phyloP scores from a whole-genome alignment of 2,888 invertebrate genomes.

The Abrostola tripartita region DNA sequence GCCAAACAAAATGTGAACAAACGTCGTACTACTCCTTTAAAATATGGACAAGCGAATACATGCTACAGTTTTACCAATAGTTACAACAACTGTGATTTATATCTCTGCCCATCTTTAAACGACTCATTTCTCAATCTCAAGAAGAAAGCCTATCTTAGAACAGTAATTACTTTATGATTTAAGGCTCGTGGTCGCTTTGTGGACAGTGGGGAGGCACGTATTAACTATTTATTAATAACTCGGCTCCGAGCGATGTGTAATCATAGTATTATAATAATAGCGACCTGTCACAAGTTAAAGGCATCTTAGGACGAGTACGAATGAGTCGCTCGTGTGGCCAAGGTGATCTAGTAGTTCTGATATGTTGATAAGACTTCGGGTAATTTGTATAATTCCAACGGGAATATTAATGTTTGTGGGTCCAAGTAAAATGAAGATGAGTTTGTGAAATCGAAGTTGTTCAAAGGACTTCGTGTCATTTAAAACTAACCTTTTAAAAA shows the following conservation, averaged over 20 bases:
- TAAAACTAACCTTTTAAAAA: neutral
- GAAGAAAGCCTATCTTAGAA: constrained; percentile 74
- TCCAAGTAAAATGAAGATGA: neutral
- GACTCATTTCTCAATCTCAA: constrained; percentile 78
- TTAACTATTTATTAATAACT: constrained; percentile 80
- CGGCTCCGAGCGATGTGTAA: constrained; percentile 71
- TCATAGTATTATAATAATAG: constrained; percentile 81
- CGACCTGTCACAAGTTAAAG: constrained; percentile 68
- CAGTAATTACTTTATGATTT: constrained; percentile 82
- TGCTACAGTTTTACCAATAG: constrained; percentile 31
- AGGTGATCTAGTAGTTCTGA: constrained; percentile 60
- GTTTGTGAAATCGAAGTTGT: neutral
- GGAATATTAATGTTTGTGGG: constrained; percentile 43
- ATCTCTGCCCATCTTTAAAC: constrained; percentile 62
- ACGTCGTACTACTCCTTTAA: constrained; percentile 16
- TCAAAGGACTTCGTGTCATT: neutral
- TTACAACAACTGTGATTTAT: constrained; percentile 60
- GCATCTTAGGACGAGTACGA: constrained; percentile 66
- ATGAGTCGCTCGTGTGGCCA: constrained; percentile 63
- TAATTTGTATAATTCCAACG: constrained; percentile 40
- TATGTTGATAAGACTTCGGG: constrained; percentile 58
- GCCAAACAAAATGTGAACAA: constrained; percentile 18
- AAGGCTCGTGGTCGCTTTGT: constrained; percentile 71
- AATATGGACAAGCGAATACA: constrained; percentile 27
- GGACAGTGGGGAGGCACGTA: constrained; percentile 69